Evolutionary conservation across 1,140 invertebrate species (phyloP).

Genomic region (Chymomyza costata): DNA sequence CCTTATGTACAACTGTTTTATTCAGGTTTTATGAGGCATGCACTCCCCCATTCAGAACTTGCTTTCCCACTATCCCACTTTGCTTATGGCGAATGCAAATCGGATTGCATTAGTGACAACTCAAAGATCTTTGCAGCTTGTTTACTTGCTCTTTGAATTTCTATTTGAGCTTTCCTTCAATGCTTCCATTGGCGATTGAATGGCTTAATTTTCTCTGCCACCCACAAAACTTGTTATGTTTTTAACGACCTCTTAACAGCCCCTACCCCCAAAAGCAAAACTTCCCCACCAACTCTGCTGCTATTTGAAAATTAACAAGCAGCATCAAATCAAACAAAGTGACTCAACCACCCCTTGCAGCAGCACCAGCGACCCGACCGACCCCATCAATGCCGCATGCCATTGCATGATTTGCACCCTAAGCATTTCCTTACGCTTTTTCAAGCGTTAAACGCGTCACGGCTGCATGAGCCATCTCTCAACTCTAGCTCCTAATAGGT

Average conservation of each 20-base stretch:
- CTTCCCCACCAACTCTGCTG: no score
- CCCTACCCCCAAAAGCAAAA: background rate
- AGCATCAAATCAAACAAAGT: constrained; percentile 59
- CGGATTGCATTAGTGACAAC: constrained; percentile 62
- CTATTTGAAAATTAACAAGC: constrained; percentile 60
- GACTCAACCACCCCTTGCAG: constrained; percentile 9
- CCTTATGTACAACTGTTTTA: constrained; percentile 8
- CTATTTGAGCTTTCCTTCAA: no score
- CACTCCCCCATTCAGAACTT: constrained; percentile 16
- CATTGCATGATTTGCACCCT: constrained; percentile 23
- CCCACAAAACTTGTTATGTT: constrained; percentile 42
- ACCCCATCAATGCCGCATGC: constrained; percentile 31
- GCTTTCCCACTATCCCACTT: background rate
- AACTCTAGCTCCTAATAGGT: background rate
- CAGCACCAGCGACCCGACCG: background rate
- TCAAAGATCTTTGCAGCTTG: constrained; percentile 49
- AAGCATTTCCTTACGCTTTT: constrained; percentile 16
- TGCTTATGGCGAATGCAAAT: constrained; percentile 37
- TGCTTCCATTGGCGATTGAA: constrained; percentile 12
- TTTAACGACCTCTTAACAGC: constrained; percentile 55
- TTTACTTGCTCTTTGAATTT: constrained; percentile 39
- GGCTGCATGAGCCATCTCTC: constrained; percentile 23
- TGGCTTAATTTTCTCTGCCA: background rate
- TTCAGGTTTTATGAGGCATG: constrained; percentile 19
- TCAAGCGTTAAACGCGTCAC: constrained; percentile 44